Base-by-base conservation (phyloP, 2,888 invertebrate genomes). In the Chloromyia formosa region DNA sequence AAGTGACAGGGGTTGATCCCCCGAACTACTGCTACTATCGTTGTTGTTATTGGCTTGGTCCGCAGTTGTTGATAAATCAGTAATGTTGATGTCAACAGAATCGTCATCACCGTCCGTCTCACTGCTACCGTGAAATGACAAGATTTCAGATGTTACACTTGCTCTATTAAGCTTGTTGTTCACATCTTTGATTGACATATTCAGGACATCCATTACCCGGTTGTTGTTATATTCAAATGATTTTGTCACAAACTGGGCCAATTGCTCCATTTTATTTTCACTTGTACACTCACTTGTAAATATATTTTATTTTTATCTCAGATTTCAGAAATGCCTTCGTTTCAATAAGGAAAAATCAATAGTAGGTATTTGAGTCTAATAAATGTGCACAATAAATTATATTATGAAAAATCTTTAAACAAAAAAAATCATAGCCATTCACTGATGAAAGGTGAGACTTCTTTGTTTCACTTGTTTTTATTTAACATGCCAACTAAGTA, bases 231-330 rank as follows among this genome's bases (percentile, higher is more conserved):
- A 90, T 83, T 92, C 92, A 86, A 94, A 92, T 77, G 94, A 94
- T 87, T 94, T 94, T 82, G 93, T 93, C 83, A 95, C 94, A 88
- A 95, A 94, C 88, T 94, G 93, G 83, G 94, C 93, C 86, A 95
- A 89, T 88, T 94, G 93, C 88, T 94, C 94, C 94, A 95, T 94
- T 86, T 84, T 85, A 49, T 49, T 49, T n/a, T 49, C 27, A 35
- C 27, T n/a, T n/a, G 27, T 35, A 4, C 27, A 35, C 27, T 35
- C n/a, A n/a, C n/a, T n/a, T n/a, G n/a, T n/a, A n/a, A n/a, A n/a
- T n/a, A n/a, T n/a, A n/a, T n/a, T n/a, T n/a, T n/a, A n/a, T n/a
- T n/a, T n/a, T n/a, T n/a, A n/a, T n/a, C n/a, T n/a, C n/a, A n/a
- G n/a, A n/a, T n/a, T n/a, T n/a, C n/a, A n/a, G n/a, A n/a, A n/a